A percentile compares a stretch with the other conserved stretches of the same genome.
Conservation (phyloP, 2,888 invertebrate genomes). For the Tipula helvola region DNA sequence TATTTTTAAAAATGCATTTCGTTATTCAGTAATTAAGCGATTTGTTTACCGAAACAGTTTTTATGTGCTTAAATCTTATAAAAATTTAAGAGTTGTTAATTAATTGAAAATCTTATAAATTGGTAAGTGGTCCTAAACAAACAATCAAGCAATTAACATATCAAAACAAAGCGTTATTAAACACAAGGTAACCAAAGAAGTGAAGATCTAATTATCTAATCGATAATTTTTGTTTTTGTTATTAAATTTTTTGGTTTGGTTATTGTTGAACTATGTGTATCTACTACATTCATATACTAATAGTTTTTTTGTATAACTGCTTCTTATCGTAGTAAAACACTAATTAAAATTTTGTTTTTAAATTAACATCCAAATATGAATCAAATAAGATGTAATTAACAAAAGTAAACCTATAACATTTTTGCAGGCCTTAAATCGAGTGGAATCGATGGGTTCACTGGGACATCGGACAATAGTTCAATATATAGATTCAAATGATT, state of each 20-base stretch:
- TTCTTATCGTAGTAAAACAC: background rate
- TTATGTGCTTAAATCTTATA: background rate
- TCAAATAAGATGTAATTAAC: background rate
- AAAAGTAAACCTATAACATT: conserved; percentile 13
- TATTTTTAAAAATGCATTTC: too few relatives aligned
- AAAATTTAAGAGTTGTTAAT: background rate
- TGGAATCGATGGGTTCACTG: conserved; percentile 85
- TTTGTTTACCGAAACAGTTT: background rate
- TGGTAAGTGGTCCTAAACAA: background rate
- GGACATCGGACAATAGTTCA: conserved; percentile 70
- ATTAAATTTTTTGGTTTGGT: background rate
- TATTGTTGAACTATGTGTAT: background rate
- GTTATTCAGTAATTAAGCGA: too few relatives aligned
- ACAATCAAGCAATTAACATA: background rate
- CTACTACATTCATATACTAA: background rate
- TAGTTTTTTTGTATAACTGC: background rate
- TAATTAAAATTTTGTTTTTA: background rate
- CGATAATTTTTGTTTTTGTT: background rate
- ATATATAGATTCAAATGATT: conserved; percentile 70
- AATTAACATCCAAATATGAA: background rate
- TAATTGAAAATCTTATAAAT: background rate
- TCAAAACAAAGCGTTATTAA: background rate
- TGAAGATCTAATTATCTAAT: background rate
- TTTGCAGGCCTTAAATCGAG: conserved; percentile 68
- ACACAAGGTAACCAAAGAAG: background rate